Evolutionary conservation across 2,888 invertebrate genomes (phyloP).

Genomic region (Synergus japonicus): DNA sequence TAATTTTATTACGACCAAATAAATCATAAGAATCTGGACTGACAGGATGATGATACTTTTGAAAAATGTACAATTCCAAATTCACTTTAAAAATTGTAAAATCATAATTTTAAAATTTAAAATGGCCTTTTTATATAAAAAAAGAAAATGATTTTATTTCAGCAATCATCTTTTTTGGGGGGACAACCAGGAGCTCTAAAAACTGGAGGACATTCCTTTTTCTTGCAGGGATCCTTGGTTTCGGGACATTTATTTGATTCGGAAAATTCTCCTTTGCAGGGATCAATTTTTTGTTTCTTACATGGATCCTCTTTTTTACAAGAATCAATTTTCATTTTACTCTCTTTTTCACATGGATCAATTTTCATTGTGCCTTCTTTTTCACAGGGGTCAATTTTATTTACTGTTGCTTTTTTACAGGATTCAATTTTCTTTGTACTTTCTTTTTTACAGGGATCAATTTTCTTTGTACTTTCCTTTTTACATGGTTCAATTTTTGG

Average conservation of each 20-base stretch:
- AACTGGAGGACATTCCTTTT: constrained; percentile 51
- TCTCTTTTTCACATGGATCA: constrained; percentile 43
- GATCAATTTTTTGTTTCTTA: not conserved
- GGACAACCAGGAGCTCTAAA: constrained; percentile 55
- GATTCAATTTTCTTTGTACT: constrained; percentile 25
- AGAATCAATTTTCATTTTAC: not conserved
- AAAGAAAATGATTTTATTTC: not conserved
- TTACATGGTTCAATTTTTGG: not conserved
- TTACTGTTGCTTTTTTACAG: constrained; percentile 32
- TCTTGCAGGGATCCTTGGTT: not conserved
- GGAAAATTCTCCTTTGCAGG: not conserved
- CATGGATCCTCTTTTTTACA: constrained; percentile 27
- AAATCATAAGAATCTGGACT: not conserved
- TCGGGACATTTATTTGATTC: not conserved
- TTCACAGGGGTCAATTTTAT: constrained; percentile 46
- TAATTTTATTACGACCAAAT: not conserved
- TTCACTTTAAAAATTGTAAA: not conserved
- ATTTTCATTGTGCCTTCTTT: constrained; percentile 23
- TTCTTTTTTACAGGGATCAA: not conserved
- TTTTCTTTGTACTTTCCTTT: constrained; percentile 8
- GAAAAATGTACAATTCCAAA: no score
- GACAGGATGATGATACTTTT: not conserved
- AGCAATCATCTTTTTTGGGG: constrained; percentile 15
- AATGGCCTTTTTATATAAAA: not conserved
- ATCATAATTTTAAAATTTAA: not conserved